phyloP scores from a whole-genome alignment of 2,888 invertebrate species.

The Ectemnius continuus region DNA sequence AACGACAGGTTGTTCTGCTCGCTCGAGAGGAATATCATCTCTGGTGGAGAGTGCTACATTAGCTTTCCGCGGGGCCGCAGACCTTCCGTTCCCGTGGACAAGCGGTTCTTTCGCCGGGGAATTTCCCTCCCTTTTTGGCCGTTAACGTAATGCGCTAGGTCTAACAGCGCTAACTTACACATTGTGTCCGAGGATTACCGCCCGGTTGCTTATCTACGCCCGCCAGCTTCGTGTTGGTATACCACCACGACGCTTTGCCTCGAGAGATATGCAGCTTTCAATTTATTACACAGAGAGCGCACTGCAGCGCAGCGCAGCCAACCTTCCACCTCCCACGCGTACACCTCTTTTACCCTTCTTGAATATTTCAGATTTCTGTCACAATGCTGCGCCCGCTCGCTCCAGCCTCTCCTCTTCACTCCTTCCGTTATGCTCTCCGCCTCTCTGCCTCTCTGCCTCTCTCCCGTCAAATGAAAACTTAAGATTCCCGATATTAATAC shows the following conservation, averaged over 20 bases:
- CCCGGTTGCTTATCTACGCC: constrained; percentile 74
- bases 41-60: too few species aligned
- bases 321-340: constrained; percentile 43
- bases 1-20: too few species aligned
- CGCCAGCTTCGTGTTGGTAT: constrained; percentile 65
- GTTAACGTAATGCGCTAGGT: constrained; percentile 71
- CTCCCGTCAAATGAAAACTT: constrained; percentile 2
- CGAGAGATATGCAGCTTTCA: constrained; percentile 69
- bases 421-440: constrained; percentile 22
- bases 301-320: constrained; percentile 22
- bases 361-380: constrained; percentile 54
- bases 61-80: too few species aligned
- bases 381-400: constrained; percentile 34
- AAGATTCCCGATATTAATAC: constrained; percentile 4
- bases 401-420: constrained; percentile 34
- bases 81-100: too few species aligned
- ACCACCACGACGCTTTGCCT: constrained; percentile 58
- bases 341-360: constrained; percentile 39
- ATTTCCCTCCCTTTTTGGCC: constrained; percentile 25
- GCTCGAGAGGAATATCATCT: too few species aligned
- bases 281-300: constrained; percentile 66
- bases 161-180: constrained; percentile 74
- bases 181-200: constrained; percentile 74
- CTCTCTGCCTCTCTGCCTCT: background rate
- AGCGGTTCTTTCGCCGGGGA: background rate